Evolutionary conservation across 1,140 invertebrate genomes (phyloP).

Genomic region (Apis laboriosa): DNA sequence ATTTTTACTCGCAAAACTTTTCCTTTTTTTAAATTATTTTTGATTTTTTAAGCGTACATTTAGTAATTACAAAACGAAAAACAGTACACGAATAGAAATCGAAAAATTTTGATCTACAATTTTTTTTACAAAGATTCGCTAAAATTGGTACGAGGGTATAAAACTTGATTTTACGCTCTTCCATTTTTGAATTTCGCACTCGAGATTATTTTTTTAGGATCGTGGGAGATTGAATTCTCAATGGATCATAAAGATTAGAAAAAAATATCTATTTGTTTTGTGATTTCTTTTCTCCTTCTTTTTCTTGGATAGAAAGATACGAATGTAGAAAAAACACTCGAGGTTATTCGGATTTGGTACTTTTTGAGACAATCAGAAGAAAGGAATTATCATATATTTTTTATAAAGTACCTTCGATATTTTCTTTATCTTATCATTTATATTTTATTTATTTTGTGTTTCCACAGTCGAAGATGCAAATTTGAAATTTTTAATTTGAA

Average conservation of each 20-base stretch:
- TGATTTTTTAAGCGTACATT: constrained; percentile 10
- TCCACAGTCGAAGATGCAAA: background rate
- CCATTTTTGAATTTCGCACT: background rate
- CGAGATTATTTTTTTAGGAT: background rate
- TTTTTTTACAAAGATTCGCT: background rate
- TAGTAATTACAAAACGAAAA: background rate
- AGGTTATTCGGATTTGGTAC: background rate
- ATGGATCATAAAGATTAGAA: background rate
- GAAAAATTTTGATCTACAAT: background rate
- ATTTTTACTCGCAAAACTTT: background rate
- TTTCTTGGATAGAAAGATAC: constrained; percentile 10
- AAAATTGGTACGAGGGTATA: background rate
- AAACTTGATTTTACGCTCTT: background rate
- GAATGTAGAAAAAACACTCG: constrained; percentile 5
- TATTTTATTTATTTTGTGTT: background rate
- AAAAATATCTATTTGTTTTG: background rate
- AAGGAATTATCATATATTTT: background rate
- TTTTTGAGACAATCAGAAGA: background rate
- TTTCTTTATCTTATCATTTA: background rate
- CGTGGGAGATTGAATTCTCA: too few relatives aligned
- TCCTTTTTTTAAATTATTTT: background rate
- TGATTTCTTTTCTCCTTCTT: too few relatives aligned
- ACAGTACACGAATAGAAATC: constrained; percentile 20
- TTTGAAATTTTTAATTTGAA: background rate
- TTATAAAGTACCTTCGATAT: background rate